Base-by-base conservation (phyloP, 64 coral and sea anemone species). In the Cladopsammia gracilis region DNA sequence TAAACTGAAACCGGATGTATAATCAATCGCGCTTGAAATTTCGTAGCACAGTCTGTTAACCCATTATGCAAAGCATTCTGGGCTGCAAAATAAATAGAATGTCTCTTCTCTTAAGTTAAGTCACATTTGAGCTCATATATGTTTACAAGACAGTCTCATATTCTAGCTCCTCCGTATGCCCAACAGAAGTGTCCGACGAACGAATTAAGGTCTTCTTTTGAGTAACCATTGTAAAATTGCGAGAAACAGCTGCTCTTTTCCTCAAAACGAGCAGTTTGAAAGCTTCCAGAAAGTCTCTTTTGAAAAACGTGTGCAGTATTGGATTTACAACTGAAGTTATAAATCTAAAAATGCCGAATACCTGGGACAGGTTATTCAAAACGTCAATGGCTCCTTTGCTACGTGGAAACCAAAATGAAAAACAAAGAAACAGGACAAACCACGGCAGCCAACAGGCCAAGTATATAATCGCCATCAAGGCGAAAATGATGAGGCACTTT, bases 271-370 rank as follows among this genome's bases (percentile, higher is more conserved):
- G 48, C 22, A 48, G 26, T 71, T 75, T 88, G 24, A 88, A 76
- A 69, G 91, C 91, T 53, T 45, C 10, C n/a, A 93, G 83, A 52
- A 93, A 93, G 64, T 93, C 91, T 20, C 81, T 72, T 78, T 93
- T 93, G 25, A 93, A 93, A 80, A 93, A 93, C 9, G 91, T 93
- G 57, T 93, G 87, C 22, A 93, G 71, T 46, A 93, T 18, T 11
- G 91, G 91, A 68, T 93, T 93, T 56, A 87, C 74, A 18, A 78
- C 58, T 19, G 81, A 93, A 9, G 91, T 93, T 9, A 62, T 20
- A 64, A 76, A 87, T 26, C 91, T 48, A n/a, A 93, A 73, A 48
- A 93, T 77, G 7, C 43, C 81, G 64, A 93, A 86, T 19, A 65
- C 60, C 19, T 67, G 20, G 19, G 80, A 64, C 47, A 84, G 7